These are phyloP conservation scores for Erynnis tages DNA, from an alignment of 2,888 invertebrate genomes.

Conservation along the genomic window DNA sequence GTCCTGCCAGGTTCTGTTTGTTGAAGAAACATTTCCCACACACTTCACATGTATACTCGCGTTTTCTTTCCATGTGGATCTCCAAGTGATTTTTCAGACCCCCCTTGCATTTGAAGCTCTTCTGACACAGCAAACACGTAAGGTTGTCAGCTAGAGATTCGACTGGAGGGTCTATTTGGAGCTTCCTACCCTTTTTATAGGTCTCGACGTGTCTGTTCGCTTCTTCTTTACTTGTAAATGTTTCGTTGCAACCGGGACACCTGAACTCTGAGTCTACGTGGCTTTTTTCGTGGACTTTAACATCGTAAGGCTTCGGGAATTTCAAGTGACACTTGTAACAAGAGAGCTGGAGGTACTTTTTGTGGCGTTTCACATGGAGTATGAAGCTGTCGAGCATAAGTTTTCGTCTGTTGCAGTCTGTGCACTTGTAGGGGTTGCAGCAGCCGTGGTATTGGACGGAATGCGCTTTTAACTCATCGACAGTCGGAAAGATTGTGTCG, in stretches of 20 bases:
- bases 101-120: conserved; percentile 49
- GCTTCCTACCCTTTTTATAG: conserved; percentile 45
- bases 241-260: conserved; percentile 56
- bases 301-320: conserved; percentile 38
- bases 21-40: conserved; percentile 57
- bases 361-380: conserved; percentile 82
- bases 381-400: conserved; percentile 51
- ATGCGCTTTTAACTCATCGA: conserved; percentile 76
- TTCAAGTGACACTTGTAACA: conserved; percentile 54
- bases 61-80: conserved; percentile 70
- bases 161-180: conserved; percentile 37
- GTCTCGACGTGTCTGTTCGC: conserved; percentile 44
- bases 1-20: conserved; percentile 47
- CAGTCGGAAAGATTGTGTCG: conserved; percentile 49
- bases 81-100: conserved; percentile 75
- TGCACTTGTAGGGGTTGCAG: conserved; percentile 83
- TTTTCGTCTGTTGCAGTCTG: conserved; percentile 76
- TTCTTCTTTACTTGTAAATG: conserved; percentile 45
- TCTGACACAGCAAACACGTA: conserved; percentile 55
- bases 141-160: conserved; percentile 40
- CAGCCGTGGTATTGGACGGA: conserved; percentile 82
- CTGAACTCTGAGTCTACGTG: conserved; percentile 36
- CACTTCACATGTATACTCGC: conserved; percentile 58
- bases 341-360: conserved; percentile 76
- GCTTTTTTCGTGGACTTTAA: conserved; percentile 2